A percentile compares a stretch with the other conserved stretches of the same genome.
phyloP scores from a whole-genome alignment of 2,113 vertebrate genomes.

The Cheilinus undulatus region DNA sequence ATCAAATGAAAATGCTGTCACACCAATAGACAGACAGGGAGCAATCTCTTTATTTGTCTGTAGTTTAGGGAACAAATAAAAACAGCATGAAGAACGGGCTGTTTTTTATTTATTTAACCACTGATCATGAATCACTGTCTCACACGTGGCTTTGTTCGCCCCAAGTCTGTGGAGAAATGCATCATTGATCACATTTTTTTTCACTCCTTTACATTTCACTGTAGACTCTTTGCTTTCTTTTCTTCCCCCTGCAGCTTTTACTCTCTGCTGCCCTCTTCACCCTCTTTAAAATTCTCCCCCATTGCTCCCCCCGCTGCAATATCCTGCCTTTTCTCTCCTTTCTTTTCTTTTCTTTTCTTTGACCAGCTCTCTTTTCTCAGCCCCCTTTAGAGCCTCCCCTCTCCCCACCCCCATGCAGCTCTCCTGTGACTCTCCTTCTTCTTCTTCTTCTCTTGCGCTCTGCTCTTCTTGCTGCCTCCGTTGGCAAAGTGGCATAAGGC shows the following conservation, averaged over 20 bases:
- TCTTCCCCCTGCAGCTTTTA: conserved; percentile 49
- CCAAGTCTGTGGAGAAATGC: conserved; percentile 37
- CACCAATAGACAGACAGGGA: conserved; percentile 8
- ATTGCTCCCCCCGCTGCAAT: conserved; percentile 56
- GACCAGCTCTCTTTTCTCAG: conserved; percentile 66
- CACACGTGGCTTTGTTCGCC: conserved; percentile 38
- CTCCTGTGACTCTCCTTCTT: conserved; percentile 37
- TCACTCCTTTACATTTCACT: conserved; percentile 29
- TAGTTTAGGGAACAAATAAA: background rate
- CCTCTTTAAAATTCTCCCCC: conserved; percentile 65
- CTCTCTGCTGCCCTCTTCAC: conserved; percentile 65
- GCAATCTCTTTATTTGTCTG: conserved; percentile 7
- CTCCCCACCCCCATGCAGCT: conserved; percentile 52
- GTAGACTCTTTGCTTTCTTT: conserved; percentile 57
- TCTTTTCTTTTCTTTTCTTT: conserved; percentile 66
- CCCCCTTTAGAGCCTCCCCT: conserved; percentile 44
- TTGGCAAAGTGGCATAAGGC: conserved; percentile 65
- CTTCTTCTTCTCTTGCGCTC: conserved; percentile 36
- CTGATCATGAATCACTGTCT: conserved; percentile 39
- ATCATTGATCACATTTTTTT: conserved; percentile 42
- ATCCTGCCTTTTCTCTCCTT: conserved; percentile 76
- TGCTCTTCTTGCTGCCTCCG: conserved; percentile 49
- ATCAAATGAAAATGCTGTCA: conserved; percentile 43
- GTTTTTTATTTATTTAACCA: conserved; percentile 27
- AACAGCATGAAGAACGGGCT: background rate